These are phyloP conservation scores for Butorides virescens DNA, from an alignment of 2,113 vertebrate genomes.

Conservation along the genomic window DNA sequence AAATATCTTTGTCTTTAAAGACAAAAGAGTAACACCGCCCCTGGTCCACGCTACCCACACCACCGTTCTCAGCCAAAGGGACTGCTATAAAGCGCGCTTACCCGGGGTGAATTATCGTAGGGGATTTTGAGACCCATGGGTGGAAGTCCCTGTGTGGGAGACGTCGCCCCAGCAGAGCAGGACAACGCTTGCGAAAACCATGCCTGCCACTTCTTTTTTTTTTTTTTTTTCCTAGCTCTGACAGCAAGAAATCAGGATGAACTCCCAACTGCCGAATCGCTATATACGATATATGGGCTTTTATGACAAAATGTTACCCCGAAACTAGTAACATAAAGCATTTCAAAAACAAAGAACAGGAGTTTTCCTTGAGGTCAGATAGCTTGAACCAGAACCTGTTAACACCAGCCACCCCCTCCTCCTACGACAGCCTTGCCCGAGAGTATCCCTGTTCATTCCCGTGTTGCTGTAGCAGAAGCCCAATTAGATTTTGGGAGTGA, in stretches of 20 bases:
- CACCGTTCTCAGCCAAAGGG: not conserved
- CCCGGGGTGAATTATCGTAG: not conserved
- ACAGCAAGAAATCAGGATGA: not conserved
- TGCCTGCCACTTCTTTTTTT: no score
- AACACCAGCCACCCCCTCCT: not conserved
- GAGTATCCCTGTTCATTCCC: fast-evolving
- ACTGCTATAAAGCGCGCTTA: not conserved
- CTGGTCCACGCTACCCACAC: not conserved
- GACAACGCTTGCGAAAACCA: not conserved
- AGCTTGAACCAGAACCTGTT: not conserved
- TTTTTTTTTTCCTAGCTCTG: not conserved
- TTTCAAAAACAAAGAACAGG: not conserved
- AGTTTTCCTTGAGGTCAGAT: not conserved
- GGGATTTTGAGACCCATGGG: fast-evolving
- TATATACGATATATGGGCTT: fast-evolving
- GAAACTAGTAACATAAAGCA: not conserved
- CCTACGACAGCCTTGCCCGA: not conserved
- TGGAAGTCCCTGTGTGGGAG: no score
- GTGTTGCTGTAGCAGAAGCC: not conserved
- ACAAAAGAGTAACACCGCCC: not conserved
- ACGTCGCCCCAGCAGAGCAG: not conserved
- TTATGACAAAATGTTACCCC: not conserved
- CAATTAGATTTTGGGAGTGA: not conserved
- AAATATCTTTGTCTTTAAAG: not conserved
- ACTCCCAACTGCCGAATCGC: not conserved